Conservation (phyloP, 1,140 invertebrate species). For the Centruroides vittatus region DNA sequence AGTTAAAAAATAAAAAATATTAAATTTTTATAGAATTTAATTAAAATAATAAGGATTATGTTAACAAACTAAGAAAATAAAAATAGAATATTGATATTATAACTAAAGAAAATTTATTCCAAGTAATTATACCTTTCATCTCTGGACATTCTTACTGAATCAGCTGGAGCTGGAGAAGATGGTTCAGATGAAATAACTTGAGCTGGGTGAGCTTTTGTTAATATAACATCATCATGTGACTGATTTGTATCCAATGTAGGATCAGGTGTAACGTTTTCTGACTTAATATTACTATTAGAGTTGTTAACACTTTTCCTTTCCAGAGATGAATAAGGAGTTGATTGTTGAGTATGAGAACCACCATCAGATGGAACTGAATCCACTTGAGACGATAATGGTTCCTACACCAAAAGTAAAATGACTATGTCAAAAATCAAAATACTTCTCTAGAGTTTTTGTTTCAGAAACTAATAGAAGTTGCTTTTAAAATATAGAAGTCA, state of each 20-base stretch:
- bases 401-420: not conserved
- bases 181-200: conserved; percentile 50
- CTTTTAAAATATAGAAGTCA: too few species aligned
- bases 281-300: not conserved
- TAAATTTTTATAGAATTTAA: too few species aligned
- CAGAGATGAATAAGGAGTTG: conserved; percentile 18
- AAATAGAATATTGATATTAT: too few species aligned
- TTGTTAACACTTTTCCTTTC: conserved; percentile 13
- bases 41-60: too few species aligned
- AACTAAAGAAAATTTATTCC: not conserved
- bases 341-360: conserved; percentile 8
- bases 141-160: conserved; percentile 20
- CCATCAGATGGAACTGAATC: conserved; percentile 5
- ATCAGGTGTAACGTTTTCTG: not conserved
- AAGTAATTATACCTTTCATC: conserved; percentile 14
- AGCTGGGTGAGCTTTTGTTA: conserved; percentile 52
- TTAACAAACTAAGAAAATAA: too few species aligned
- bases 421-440: not conserved
- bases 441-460: too few species aligned
- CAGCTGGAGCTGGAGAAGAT: conserved; percentile 36
- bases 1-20: too few species aligned
- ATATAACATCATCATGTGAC: conserved; percentile 40
- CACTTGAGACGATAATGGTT: conserved; percentile 8
- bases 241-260: not conserved
- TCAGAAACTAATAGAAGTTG: too few species aligned